These are phyloP conservation scores for Hydrotaea diabolus DNA, from an alignment of 2,888 invertebrate genomes.

Conservation along the genomic window DNA sequence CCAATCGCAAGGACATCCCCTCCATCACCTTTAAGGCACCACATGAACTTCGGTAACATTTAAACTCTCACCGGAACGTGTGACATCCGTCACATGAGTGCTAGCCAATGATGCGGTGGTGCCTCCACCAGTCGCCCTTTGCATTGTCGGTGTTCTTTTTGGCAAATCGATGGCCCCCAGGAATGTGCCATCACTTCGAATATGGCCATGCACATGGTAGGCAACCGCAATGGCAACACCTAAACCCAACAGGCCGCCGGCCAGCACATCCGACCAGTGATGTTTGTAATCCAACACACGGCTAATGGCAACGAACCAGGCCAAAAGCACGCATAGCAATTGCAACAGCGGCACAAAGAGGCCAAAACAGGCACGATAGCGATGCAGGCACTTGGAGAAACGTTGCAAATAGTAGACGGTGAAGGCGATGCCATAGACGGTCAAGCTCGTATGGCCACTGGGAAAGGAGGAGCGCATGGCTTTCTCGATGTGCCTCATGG, in stretches of 20 bases:
- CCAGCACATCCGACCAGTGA: slow-evolving; percentile 97
- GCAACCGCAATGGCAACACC: slow-evolving; percentile 84
- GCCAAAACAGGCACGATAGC: slow-evolving; percentile 76
- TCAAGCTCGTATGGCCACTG: slow-evolving; percentile 73
- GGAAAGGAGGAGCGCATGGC: slow-evolving; percentile 71
- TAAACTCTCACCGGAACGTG: not conserved
- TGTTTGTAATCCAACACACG: slow-evolving; percentile 97
- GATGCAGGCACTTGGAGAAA: slow-evolving; percentile 77
- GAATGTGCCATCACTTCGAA: slow-evolving; percentile 32
- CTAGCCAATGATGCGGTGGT: not conserved
- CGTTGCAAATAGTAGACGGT: slow-evolving; percentile 71
- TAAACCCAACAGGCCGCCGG: slow-evolving; percentile 87
- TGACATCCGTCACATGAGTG: not conserved
- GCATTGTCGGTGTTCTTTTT: not conserved
- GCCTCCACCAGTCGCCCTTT: not conserved
- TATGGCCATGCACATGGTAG: slow-evolving; percentile 61
- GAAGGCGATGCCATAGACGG: slow-evolving; percentile 73
- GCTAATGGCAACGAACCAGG: slow-evolving; percentile 92
- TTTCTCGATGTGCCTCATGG: slow-evolving; percentile 45
- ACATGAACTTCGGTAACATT: not conserved
- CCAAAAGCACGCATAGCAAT: slow-evolving; percentile 87
- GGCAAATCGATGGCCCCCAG: slow-evolving; percentile 10
- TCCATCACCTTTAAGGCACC: not conserved
- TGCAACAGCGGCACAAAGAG: slow-evolving; percentile 81
- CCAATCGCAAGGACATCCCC: too few relatives aligned